phyloP scores from a whole-genome alignment of 2,797 vertebrate species.

The Lepus townsendii region DNA sequence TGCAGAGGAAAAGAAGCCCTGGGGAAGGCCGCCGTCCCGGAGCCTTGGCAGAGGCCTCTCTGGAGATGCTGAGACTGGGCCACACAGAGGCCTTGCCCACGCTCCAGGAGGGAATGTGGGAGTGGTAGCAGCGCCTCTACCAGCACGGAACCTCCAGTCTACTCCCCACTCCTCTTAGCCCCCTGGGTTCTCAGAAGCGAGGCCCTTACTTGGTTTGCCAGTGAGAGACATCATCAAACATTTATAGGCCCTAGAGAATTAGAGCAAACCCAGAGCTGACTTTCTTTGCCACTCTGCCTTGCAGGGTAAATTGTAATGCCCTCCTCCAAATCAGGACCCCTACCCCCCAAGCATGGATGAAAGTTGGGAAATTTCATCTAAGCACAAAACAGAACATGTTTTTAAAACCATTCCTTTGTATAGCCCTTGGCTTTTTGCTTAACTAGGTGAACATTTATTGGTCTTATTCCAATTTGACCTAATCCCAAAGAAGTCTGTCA shows the following conservation, averaged over 20 bases:
- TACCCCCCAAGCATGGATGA: not conserved
- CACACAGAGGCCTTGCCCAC: not conserved
- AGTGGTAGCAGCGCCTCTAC: not conserved
- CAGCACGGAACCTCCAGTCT: not conserved
- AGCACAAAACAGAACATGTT: not conserved
- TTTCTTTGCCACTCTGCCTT: not conserved
- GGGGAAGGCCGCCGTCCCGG: not conserved
- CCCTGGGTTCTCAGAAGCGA: not conserved
- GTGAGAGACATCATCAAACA: not conserved
- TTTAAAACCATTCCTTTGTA: not conserved
- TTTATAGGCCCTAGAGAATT: not conserved
- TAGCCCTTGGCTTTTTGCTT: constrained; percentile 23
- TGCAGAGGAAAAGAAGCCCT: not conserved
- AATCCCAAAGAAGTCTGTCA: constrained; percentile 47
- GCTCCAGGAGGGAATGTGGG: not conserved
- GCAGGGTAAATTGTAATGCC: constrained; percentile 9
- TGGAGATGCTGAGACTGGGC: not conserved
- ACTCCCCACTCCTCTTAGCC: not conserved
- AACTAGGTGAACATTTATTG: not conserved
- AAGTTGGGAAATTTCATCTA: constrained; percentile 34
- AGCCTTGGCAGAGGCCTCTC: not conserved
- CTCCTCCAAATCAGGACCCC: constrained; percentile 27
- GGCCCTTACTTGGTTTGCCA: not conserved
- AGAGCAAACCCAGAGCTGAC: not conserved
- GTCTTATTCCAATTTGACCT: constrained; percentile 55